Evolutionary conservation across 2,113 vertebrate genomes (phyloP).

Genomic region (Hyla sarda): DNA sequence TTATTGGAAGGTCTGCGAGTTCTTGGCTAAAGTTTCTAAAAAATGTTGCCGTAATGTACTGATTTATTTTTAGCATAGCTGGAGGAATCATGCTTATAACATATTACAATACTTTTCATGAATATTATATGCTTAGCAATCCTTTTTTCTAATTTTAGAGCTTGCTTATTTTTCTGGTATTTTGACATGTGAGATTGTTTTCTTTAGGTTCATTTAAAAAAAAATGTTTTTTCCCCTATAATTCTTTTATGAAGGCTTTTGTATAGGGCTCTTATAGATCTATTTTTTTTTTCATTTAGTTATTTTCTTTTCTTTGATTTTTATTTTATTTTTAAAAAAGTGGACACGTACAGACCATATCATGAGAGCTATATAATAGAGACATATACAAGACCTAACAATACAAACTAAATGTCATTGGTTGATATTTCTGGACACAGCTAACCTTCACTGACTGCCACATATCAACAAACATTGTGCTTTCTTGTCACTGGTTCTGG

Average conservation of each 20-base stretch:
- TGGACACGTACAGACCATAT: not conserved
- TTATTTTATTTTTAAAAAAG: not conserved
- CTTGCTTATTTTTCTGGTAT: not conserved
- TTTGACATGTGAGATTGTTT: not conserved
- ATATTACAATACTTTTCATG: not conserved
- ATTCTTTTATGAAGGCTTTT: not conserved
- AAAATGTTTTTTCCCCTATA: not conserved
- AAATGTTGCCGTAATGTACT: conserved; percentile 50
- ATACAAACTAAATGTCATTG: not conserved
- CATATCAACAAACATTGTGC: no score
- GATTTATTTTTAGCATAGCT: conserved; percentile 56
- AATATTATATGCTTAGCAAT: not conserved
- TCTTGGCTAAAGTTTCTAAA: conserved; percentile 46
- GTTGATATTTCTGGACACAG: no score
- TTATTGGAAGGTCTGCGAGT: conserved; percentile 51
- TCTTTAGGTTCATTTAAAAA: not conserved
- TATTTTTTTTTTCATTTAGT: not conserved
- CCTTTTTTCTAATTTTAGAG: conserved; percentile 21
- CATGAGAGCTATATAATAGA: not conserved
- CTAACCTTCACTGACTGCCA: no score
- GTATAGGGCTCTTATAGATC: not conserved
- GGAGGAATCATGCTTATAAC: conserved; percentile 18
- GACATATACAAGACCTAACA: not conserved
- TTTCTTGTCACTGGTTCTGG: no score
- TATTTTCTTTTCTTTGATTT: not conserved